phyloP scores from a whole-genome alignment of 2,888 invertebrate genomes.

The Rhingia campestris region DNA sequence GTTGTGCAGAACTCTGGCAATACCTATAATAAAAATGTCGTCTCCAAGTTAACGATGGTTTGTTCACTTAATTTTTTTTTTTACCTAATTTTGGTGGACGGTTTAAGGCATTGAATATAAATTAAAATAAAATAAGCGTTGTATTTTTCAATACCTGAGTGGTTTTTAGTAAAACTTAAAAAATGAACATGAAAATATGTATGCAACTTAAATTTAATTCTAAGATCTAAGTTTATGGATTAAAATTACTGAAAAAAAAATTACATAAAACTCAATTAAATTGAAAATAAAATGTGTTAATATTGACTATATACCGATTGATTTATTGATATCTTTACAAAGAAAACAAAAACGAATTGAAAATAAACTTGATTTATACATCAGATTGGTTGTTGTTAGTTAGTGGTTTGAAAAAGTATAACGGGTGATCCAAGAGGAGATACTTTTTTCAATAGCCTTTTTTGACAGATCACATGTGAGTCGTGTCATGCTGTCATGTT shows the following conservation, averaged over 20 bases:
- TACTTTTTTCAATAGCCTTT: no score
- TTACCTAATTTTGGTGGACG: slow-evolving; percentile 34
- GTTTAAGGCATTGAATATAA: neutral
- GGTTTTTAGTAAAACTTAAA: slow-evolving; percentile 47
- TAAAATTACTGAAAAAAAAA: slow-evolving; percentile 48
- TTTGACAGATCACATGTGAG: no score
- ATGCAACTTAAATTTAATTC: slow-evolving; percentile 43
- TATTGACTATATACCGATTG: slow-evolving; percentile 37
- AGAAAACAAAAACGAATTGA: neutral
- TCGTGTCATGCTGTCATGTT: no score
- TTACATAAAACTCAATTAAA: slow-evolving; percentile 62
- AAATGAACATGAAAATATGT: slow-evolving; percentile 3
- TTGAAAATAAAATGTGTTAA: slow-evolving; percentile 70
- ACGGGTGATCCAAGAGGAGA: no score
- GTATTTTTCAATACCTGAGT: slow-evolving; percentile 59
- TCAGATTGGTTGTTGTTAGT: neutral
- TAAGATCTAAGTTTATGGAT: slow-evolving; percentile 58
- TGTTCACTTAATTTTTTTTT: slow-evolving; percentile 34
- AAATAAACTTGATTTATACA: slow-evolving; percentile 25
- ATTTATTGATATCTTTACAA: slow-evolving; percentile 35
- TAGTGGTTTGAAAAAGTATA: neutral
- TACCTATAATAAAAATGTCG: slow-evolving; percentile 11
- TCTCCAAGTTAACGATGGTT: slow-evolving; percentile 36
- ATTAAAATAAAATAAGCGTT: slow-evolving; percentile 33
- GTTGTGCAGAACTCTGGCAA: slow-evolving; percentile 33